These are phyloP conservation scores for Arnoldichthys spilopterus DNA, from an alignment of 2,797 vertebrate genomes.

Conservation along the genomic window DNA sequence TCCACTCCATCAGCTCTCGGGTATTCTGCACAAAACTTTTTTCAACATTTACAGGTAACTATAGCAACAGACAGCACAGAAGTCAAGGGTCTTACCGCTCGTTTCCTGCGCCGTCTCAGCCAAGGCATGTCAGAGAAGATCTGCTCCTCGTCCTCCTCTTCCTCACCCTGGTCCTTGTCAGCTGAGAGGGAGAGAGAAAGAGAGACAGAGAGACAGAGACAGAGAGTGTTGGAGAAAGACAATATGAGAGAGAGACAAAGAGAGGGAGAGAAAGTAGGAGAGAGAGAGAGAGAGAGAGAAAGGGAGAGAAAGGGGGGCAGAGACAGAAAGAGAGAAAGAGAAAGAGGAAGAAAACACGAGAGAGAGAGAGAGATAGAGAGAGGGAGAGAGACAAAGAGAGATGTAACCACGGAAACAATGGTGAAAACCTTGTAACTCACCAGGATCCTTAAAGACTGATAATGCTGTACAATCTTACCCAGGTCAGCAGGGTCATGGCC, in stretches of 20 bases:
- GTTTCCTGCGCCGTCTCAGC: slow-evolving; percentile 80
- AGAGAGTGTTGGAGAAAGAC: neutral
- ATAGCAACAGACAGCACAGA: slow-evolving; percentile 8
- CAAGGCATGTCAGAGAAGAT: slow-evolving; percentile 75
- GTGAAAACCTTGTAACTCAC: slow-evolving; percentile 22
- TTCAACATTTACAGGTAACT: slow-evolving; percentile 5
- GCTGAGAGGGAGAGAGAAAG: slow-evolving; percentile 40
- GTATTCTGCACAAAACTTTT: neutral
- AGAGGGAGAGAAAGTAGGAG: too few relatives aligned
- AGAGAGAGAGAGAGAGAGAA: too few relatives aligned
- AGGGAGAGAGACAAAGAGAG: slow-evolving; percentile 18
- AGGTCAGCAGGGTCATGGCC: slow-evolving; percentile 58
- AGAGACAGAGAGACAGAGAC: neutral
- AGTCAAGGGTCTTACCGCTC: slow-evolving; percentile 72
- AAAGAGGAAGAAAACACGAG: neutral
- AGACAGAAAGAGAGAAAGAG: slow-evolving; percentile 34
- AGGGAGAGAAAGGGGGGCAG: slow-evolving; percentile 30
- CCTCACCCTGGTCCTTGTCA: slow-evolving; percentile 56
- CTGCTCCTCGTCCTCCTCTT: slow-evolving; percentile 50
- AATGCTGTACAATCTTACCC: slow-evolving; percentile 53
- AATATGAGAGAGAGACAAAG: slow-evolving; percentile 14
- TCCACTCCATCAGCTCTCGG: neutral
- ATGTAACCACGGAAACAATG: slow-evolving; percentile 54
- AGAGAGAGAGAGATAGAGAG: slow-evolving; percentile 24
- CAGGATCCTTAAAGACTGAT: neutral